phyloP scores from a whole-genome alignment of 2,797 vertebrate species.

The Brachyalestes nurse region DNA sequence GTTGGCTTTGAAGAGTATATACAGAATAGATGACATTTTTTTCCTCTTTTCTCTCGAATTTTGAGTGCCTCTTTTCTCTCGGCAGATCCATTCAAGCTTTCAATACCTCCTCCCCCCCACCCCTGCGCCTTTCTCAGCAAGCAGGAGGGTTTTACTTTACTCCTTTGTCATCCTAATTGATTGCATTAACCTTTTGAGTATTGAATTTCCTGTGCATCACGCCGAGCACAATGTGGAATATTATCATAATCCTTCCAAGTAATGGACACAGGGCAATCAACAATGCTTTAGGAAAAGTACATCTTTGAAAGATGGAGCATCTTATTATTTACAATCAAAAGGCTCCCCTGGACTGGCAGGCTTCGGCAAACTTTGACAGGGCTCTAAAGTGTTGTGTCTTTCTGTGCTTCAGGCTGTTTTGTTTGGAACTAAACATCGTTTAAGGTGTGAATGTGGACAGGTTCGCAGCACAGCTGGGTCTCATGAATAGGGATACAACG shows the following conservation, averaged over 20 bases:
- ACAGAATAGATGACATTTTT: conserved; percentile 81
- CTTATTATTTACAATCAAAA: conserved; percentile 82
- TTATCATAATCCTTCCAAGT: conserved; percentile 98
- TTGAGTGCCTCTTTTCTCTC: conserved; percentile 80
- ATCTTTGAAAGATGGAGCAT: conserved; percentile 85
- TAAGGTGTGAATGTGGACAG: conserved; percentile 19
- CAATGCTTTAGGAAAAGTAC: conserved; percentile 90
- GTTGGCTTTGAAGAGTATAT: conserved; percentile 72
- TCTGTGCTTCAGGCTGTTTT: conserved; percentile 16
- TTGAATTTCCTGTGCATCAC: conserved; percentile 99
- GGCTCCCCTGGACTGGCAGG: conserved; percentile 68
- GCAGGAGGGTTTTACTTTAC: conserved; percentile 98
- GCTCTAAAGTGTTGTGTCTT: conserved; percentile 53
- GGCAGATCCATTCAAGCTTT: conserved; percentile 78
- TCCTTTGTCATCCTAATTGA: conserved; percentile 99
- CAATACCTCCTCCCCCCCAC: conserved; percentile 75
- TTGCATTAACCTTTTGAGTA: conserved; percentile 99
- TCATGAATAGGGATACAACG: neutral
- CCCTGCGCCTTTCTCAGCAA: conserved; percentile 88
- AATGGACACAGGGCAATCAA: conserved; percentile 99
- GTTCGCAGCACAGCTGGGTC: conserved; percentile 4
- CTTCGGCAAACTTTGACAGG: conserved; percentile 74
- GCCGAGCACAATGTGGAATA: conserved; percentile 97
- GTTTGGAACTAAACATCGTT: neutral
- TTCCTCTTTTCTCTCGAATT: conserved; percentile 71